Evolutionary conservation across 2,888 invertebrate genomes (phyloP), one percentile per base, ranked within the genome.

Genomic region (Heliothis peltigera): DNA sequence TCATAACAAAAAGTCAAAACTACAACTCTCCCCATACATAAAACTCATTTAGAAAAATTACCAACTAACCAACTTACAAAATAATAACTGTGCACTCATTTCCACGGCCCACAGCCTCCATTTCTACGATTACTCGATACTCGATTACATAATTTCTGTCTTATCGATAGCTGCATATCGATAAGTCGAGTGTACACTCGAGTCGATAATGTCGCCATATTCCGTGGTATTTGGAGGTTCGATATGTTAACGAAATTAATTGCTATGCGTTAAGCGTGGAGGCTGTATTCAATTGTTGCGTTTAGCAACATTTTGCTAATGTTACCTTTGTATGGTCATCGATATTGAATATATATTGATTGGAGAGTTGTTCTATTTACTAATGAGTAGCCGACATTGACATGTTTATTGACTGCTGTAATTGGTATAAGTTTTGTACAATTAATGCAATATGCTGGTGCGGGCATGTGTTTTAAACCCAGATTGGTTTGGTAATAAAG

Each of bases 81-180:
- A 22, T 46, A 1, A 0, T 66, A 64, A 22, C 7, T n/a, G 2
- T 19, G 46, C 39, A 51, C 51, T 51, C 25, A 39, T 32, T 49
- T 70, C 19, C 6, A 43, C 43, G 17, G 44, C 19, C 19, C n/a
- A 35, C 10, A 1, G 53, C 7, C 42, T 18, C 15, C 32, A 60
- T 65, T 65, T 56, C 48, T 49, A 46, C 10, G 10, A 65, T 28
- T 59, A 42, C 25, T 21, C 15, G 47, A 74, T 59, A 42, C 25
- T 21, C 7, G 43, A 66, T 74, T 73, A 47, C 69, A 25, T 44
- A 49, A 73, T 7, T 6, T 12, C 8, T 55, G 53, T 63, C 56
- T 43, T 65, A 77, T 73, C 46, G 46, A 54, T 74, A 67, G 69
- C 21, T 43, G 69, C 48, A 74, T 73, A 73, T 74, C 56, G 71